These are phyloP conservation scores for Pocillopora damicornis DNA, from an alignment of 64 coral and sea anemone species.

Conservation along the genomic window DNA sequence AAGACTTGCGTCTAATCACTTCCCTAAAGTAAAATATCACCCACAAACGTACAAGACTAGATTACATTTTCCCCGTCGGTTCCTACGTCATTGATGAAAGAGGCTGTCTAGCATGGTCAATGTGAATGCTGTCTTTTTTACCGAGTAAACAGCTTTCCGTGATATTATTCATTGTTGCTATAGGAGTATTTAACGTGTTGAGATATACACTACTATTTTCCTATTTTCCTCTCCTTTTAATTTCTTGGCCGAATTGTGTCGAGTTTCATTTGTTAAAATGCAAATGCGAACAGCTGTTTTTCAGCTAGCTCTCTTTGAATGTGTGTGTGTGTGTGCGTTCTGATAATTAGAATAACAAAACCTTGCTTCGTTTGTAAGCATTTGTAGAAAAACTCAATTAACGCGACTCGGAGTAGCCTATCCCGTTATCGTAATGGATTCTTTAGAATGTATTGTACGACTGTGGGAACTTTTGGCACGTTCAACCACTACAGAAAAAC, in stretches of 20 bases:
- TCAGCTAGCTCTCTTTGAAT: conserved; percentile 31
- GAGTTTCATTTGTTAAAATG: conserved; percentile 83
- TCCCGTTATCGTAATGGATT: not conserved
- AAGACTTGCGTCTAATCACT: conserved; percentile 8
- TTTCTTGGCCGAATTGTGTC: conserved; percentile 13
- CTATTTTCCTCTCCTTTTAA: not conserved
- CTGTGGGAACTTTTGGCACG: too few relatives aligned
- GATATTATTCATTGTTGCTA: not conserved
- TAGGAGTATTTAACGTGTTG: conserved; percentile 6
- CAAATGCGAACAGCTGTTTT: conserved; percentile 79
- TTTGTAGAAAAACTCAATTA: conserved; percentile 52
- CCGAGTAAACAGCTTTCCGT: not conserved
- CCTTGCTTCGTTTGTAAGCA: conserved; percentile 44
- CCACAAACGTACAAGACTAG: not conserved
- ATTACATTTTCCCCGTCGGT: not conserved
- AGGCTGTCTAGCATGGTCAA: not conserved
- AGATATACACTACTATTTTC: conserved; percentile 6
- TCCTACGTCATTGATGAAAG: too few relatives aligned
- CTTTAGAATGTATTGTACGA: conserved; percentile 36
- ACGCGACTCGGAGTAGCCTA: not conserved
- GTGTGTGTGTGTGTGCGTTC: not conserved
- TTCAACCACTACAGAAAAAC: not conserved
- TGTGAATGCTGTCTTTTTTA: not conserved
- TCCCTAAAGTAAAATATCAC: conserved; percentile 29
- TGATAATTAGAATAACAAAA: conserved; percentile 86